Percentiles rank a stretch among this genome's conserved stretches.
Evolutionary conservation across 2,888 invertebrate species (phyloP).

Genomic region (Nephrocerus scutellatus): DNA sequence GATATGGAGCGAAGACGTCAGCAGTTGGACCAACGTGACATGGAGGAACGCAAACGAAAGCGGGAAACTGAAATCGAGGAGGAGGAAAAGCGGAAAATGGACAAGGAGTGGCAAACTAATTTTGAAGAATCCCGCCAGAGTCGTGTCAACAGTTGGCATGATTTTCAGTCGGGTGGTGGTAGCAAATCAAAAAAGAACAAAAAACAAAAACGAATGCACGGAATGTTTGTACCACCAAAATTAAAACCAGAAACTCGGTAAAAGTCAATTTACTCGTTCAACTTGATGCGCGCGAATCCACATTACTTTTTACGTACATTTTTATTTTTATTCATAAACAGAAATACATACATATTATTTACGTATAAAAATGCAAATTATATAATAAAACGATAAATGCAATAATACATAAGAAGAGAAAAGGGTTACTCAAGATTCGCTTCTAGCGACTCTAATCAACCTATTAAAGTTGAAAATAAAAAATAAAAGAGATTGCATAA

Average conservation of each 20-base stretch:
- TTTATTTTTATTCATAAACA: too few species aligned
- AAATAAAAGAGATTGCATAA: too few species aligned
- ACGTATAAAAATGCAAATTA: too few species aligned
- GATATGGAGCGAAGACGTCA: slow-evolving; percentile 91
- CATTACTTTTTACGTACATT: too few species aligned
- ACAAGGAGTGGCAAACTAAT: slow-evolving; percentile 97
- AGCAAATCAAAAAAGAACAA: slow-evolving; percentile 60
- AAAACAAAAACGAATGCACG: slow-evolving; percentile 70
- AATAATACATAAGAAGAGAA: too few species aligned
- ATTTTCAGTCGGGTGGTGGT: slow-evolving; percentile 65
- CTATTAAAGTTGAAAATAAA: too few species aligned
- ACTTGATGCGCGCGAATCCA: too few species aligned
- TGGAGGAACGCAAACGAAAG: slow-evolving; percentile 89
- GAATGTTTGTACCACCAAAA: slow-evolving; percentile 79
- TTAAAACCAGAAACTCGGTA: slow-evolving; percentile 88
- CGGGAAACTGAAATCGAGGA: slow-evolving; percentile 89
- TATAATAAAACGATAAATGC: too few species aligned
- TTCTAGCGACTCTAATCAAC: too few species aligned
- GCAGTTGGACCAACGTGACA: slow-evolving; percentile 79
- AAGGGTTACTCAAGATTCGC: too few species aligned
- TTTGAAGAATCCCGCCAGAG: slow-evolving; percentile 95
- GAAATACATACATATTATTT: too few species aligned
- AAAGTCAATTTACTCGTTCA: too few species aligned
- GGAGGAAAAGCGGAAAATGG: slow-evolving; percentile 80
- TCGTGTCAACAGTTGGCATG: slow-evolving; percentile 88